Evolutionary conservation across 1,140 invertebrate genomes (phyloP), one percentile per base, ranked within the genome.

Genomic region (Tetraneura akinire): DNA sequence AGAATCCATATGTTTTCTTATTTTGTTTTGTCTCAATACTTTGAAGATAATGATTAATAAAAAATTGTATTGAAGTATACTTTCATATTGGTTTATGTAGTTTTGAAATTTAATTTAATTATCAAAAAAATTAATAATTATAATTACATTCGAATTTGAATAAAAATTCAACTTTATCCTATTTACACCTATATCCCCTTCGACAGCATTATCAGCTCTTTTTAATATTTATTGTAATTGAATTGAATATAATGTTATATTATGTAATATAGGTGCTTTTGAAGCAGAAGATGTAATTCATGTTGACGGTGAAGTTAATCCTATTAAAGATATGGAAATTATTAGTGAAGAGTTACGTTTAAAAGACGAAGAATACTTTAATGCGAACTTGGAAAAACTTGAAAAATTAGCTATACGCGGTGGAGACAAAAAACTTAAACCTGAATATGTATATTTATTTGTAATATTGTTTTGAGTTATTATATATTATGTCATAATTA

Each of bases 241-340:
- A 49, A 10, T 13, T 32, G 23, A 66, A 42, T 57, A 14, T 29
- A 42, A 45, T 37, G 26, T 49, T 9, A 9, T 37, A 66, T 29
- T 70, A 37, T 73, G 21, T 53, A 11, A 37, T 23, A 21, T 51
- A 97, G 95, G 96, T 85, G 96, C 96, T 26, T 99, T 99, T 86
- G 97, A 99, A 82, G 96, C 99, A 86, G 96, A 96, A 73, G 96
- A 99, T 84, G 96, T 99, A 0, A 97, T 95, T 45, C 98, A 99
- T 84, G 92, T 99, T 0, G 98, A 99, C 86, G 98, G 98, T 11
- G 97, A 99, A 76, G 96, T 99, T 0, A 94, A 99, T 86, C 98
- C 98, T 0, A 91, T 98, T 1, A 88, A 98, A 70, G 98, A 99
- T 89, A 88, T 99, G 82, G 95, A 96, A 82, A 99, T 98, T 55